Conservation (phyloP, 2,888 invertebrate genomes). For the Drosophila barbarae region DNA sequence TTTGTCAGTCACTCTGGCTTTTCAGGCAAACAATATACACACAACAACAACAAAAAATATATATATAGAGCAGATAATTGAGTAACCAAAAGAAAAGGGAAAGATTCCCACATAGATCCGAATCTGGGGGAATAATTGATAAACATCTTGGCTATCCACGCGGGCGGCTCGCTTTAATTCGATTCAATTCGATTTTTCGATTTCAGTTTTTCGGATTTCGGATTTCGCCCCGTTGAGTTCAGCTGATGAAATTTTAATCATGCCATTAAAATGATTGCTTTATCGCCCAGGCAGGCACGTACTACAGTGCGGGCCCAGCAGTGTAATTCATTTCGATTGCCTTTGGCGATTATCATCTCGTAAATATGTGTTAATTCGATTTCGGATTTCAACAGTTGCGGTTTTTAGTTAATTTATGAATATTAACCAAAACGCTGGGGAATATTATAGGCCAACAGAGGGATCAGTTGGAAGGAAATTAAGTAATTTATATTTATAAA, state of each 20-base stretch:
- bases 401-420: not conserved
- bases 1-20: conserved; percentile 23
- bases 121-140: conserved; percentile 25
- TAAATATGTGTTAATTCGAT: conserved; percentile 14
- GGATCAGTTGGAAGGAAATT: too few species aligned
- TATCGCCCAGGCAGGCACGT: conserved; percentile 23
- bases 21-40: not conserved
- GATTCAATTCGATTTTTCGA: conserved; percentile 20
- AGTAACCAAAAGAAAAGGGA: not conserved
- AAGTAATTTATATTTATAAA: not conserved
- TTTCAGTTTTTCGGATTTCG: conserved; percentile 6
- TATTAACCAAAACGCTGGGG: not conserved
- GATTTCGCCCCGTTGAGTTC: conserved; percentile 24
- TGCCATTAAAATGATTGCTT: conserved; percentile 38
- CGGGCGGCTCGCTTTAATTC: conserved; percentile 15
- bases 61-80: conserved; percentile 7
- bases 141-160: conserved; percentile 25
- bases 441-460: not conserved
- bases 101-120: conserved; percentile 18
- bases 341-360: conserved; percentile 15
- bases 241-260: conserved; percentile 36
- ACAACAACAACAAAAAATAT: not conserved
- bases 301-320: conserved; percentile 20
- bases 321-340: conserved; percentile 20
- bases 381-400: not conserved